Conservation (phyloP, 1,140 invertebrate species). For the Nasonia longicornis region DNA sequence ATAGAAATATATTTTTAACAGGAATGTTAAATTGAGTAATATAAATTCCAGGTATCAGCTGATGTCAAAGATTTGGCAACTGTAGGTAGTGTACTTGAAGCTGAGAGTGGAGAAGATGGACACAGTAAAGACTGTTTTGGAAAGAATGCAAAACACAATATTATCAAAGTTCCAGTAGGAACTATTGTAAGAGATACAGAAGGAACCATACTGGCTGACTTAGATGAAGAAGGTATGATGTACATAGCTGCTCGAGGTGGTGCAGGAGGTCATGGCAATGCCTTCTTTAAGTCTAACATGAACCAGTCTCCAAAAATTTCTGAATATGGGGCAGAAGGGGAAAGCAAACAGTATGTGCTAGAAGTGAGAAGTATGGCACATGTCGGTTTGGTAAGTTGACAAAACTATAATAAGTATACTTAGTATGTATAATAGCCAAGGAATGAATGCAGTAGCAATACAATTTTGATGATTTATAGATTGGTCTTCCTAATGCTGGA, state of each 20-base stretch:
- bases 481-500: constrained; percentile 97
- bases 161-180: constrained; percentile 88
- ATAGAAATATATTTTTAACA: neutral
- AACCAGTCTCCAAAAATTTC: constrained; percentile 87
- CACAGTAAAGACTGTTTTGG: constrained; percentile 83
- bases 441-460: neutral
- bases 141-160: constrained; percentile 84
- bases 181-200: constrained; percentile 81
- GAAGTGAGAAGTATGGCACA: constrained; percentile 95
- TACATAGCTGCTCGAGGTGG: constrained; percentile 96
- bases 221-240: constrained; percentile 79
- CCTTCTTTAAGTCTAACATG: constrained; percentile 87
- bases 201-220: constrained; percentile 78
- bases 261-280: constrained; percentile 94
- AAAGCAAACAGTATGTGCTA: constrained; percentile 78
- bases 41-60: constrained; percentile 69
- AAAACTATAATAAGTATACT: neutral
- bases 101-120: constrained; percentile 80
- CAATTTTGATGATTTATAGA: constrained; percentile 65
- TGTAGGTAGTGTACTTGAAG: constrained; percentile 74
- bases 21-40: neutral
- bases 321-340: constrained; percentile 90
- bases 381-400: constrained; percentile 81
- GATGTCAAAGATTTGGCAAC: constrained; percentile 82
- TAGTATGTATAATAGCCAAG: neutral